A percentile compares a stretch with the other conserved stretches of the same genome.
Evolutionary conservation across 2,797 vertebrate species (phyloP).

Genomic region (Liparis tanakae): DNA sequence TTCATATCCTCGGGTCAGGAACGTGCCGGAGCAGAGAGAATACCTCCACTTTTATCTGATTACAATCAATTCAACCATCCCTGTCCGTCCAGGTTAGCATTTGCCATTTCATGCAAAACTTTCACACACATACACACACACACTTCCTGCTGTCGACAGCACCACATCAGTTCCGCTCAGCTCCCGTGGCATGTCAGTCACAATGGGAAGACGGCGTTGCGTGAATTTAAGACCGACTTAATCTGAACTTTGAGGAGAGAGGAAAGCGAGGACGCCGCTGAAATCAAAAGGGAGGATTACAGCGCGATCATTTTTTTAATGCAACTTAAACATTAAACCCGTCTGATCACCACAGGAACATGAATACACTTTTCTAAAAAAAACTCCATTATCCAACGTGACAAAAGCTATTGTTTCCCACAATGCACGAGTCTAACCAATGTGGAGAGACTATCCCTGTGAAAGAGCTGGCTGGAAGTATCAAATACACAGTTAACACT

Average conservation of each 20-base stretch:
- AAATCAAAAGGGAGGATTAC: conserved; percentile 43
- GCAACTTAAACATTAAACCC: conserved; percentile 62
- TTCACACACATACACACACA: conserved; percentile 1
- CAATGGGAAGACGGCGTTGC: conserved; percentile 4
- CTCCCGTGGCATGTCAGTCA: conserved; percentile 9
- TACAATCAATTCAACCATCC: conserved; percentile 59
- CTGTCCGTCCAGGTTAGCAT: conserved; percentile 53
- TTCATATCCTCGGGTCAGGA: conserved; percentile 35
- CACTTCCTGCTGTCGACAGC: conserved; percentile 26
- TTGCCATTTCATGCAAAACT: conserved; percentile 46
- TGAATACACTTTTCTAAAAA: conserved; percentile 67
- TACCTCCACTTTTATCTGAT: conserved; percentile 55
- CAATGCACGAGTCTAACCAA: conserved; percentile 68
- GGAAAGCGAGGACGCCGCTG: conserved; percentile 11
- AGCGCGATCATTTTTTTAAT: conserved; percentile 30
- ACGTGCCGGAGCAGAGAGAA: conserved; percentile 43
- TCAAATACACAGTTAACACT: conserved; percentile 81
- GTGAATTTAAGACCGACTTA: conserved; percentile 23
- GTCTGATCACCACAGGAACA: conserved; percentile 55
- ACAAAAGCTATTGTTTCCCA: conserved; percentile 80
- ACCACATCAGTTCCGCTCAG: conserved; percentile 39
- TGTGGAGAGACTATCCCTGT: conserved; percentile 72
- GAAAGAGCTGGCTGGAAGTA: conserved; percentile 73
- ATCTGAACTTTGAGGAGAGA: conserved; percentile 18
- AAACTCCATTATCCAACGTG: conserved; percentile 59